Percentiles rank a stretch among this genome's conserved stretches.
Conservation (phyloP, 2,113 vertebrate species). For the Calidris pygmaea region DNA sequence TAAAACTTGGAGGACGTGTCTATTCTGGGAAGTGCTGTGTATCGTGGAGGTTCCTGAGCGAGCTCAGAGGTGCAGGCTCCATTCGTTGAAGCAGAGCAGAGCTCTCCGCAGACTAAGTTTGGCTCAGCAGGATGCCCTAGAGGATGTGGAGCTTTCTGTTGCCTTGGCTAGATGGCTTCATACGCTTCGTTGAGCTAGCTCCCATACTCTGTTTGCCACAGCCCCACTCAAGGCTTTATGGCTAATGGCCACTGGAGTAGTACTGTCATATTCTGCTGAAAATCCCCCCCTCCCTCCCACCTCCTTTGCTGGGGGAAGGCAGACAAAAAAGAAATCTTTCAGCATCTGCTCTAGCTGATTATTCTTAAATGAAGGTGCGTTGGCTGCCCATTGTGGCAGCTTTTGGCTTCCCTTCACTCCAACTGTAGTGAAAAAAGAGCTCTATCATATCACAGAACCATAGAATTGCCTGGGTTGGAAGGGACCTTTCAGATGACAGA, state of each 20-base stretch:
- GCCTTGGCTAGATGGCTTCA: conserved; percentile 28
- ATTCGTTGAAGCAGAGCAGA: neutral
- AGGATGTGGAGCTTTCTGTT: neutral
- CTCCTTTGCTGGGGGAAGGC: neutral
- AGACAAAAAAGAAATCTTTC: neutral
- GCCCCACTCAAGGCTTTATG: neutral
- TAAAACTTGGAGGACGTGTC: neutral
- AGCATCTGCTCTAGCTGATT: neutral
- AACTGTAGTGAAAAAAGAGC: neutral
- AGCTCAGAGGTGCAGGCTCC: neutral
- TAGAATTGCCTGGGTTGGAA: too few relatives aligned
- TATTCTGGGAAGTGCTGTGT: neutral
- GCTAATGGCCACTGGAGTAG: neutral
- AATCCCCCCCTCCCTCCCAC: neutral
- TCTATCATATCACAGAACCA: neutral
- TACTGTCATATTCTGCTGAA: neutral
- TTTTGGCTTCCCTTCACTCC: neutral
- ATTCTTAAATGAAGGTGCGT: neutral
- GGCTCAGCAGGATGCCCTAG: neutral
- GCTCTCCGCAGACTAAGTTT: neutral
- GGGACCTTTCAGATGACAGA: too few relatives aligned
- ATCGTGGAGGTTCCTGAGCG: neutral
- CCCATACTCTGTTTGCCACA: neutral
- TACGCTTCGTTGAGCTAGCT: neutral
- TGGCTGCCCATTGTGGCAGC: neutral